phyloP scores from a whole-genome alignment of 2,797 vertebrate genomes.

The Catostomus latipinnis region DNA sequence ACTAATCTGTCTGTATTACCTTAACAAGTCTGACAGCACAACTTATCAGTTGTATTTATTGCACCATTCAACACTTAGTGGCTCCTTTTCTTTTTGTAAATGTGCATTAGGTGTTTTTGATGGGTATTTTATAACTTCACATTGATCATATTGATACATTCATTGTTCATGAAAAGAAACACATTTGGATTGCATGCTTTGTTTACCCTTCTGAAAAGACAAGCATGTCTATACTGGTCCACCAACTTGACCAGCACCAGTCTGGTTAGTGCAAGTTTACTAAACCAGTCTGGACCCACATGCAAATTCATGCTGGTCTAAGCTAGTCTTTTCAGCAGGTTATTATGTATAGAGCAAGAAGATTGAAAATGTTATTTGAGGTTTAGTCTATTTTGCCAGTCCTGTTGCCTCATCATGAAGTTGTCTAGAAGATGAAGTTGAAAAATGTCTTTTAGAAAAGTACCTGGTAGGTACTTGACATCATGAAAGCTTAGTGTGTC shows the following conservation, averaged over 20 bases:
- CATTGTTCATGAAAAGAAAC: neutral
- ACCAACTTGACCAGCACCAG: too few relatives aligned
- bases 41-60: neutral
- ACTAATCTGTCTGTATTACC: conserved; percentile 14
- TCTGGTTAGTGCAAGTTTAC: too few relatives aligned
- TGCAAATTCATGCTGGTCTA: neutral
- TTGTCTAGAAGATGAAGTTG: neutral
- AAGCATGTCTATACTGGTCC: neutral
- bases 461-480: neutral
- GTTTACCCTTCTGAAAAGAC: neutral
- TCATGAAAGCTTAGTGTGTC: neutral
- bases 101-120: neutral
- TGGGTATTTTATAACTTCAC: neutral
- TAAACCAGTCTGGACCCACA: neutral
- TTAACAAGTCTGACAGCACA: conserved; percentile 4
- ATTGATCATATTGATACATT: neutral
- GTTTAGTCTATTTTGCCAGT: neutral
- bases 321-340: neutral
- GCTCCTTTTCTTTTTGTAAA: neutral
- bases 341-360: neutral
- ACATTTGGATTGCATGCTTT: neutral
- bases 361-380: neutral
- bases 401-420: neutral
- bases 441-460: neutral
- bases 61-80: neutral